Base-by-base conservation (phyloP, 2,113 vertebrate genomes). In the Ancistrus triradiatus region DNA sequence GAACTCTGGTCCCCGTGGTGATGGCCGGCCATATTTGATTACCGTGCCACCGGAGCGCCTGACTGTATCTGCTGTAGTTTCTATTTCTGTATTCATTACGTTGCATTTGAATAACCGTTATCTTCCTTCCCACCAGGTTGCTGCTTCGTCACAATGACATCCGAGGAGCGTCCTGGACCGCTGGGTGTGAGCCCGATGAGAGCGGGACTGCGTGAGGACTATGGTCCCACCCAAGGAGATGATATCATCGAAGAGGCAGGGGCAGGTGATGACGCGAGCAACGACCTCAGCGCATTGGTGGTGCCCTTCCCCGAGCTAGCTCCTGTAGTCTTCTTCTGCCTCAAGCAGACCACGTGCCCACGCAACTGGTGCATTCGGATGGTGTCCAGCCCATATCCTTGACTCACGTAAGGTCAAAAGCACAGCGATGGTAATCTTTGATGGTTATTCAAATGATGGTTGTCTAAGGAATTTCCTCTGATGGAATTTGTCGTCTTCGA, bases 381-480 rank as follows among this genome's bases (percentile, higher is more conserved):
- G 93, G 96, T 98, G 74, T 97, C 91, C 81, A 98, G 92, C 68
- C 95, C 95, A 98, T 98, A 98, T 98, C 95, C 96, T 98, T 93
- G n/a, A n/a, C n/a, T 85, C 18, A 35, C 14, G 3, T 15, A n/a
- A 6, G 28, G 69, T 68, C 66, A 59, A 64, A 42, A 22, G 11
- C 2, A 37, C 35, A n/a, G n/a, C n/a, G n/a, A n/a, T n/a, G n/a
- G n/a, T n/a, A n/a, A n/a, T n/a, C n/a, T n/a, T n/a, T n/a, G n/a
- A n/a, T n/a, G n/a, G n/a, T n/a, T n/a, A n/a, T n/a, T n/a, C n/a
- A n/a, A n/a, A n/a, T n/a, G n/a, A n/a, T n/a, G n/a, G n/a, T n/a
- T n/a, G n/a, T n/a, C n/a, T n/a, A n/a, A n/a, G n/a, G n/a, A n/a
- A n/a, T n/a, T n/a, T n/a, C n/a, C n/a, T n/a, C n/a, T n/a, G n/a